phyloP scores from a whole-genome alignment of 2,888 invertebrate species.

The Hirtodrosophila histrioides region DNA sequence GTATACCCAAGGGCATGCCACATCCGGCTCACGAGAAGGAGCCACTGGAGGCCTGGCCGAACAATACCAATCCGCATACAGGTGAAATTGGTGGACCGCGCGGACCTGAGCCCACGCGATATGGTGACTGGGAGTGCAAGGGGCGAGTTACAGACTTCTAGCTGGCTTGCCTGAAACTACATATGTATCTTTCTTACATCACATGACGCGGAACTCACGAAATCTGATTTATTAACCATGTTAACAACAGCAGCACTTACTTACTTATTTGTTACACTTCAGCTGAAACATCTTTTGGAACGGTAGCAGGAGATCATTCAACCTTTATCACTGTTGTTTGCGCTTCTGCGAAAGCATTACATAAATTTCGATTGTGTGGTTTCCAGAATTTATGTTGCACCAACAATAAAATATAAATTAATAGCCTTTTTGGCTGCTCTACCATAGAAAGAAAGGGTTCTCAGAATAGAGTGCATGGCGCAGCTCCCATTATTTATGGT shows the following conservation, averaged over 20 bases:
- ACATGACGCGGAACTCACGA: background rate
- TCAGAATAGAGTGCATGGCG: conserved; percentile 53
- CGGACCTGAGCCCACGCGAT: conserved; percentile 99
- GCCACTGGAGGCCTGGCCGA: conserved; percentile 91
- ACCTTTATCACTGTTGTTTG: conserved; percentile 30
- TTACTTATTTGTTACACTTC: conserved; percentile 57
- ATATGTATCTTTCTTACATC: too few species aligned
- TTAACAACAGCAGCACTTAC: conserved; percentile 66
- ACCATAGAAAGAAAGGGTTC: conserved; percentile 62
- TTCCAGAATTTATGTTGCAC: conserved; percentile 66
- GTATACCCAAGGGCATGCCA: conserved; percentile 89
- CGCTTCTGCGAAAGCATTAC: conserved; percentile 72
- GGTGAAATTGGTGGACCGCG: conserved; percentile 97
- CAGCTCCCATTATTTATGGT: conserved; percentile 70
- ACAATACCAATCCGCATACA: conserved; percentile 94
- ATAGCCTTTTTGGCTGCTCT: conserved; percentile 34
- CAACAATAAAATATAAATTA: conserved; percentile 54
- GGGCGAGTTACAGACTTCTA: conserved; percentile 97
- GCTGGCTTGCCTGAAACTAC: background rate
- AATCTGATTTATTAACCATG: conserved; percentile 60
- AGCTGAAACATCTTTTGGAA: conserved; percentile 26
- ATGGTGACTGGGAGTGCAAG: conserved; percentile 99
- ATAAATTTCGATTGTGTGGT: conserved; percentile 71
- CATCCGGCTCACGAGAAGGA: conserved; percentile 92
- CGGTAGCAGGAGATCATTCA: conserved; percentile 59